Base-by-base conservation (phyloP, 53 echinoderm and acorn worm genomes). In the Luidia sarsii region DNA sequence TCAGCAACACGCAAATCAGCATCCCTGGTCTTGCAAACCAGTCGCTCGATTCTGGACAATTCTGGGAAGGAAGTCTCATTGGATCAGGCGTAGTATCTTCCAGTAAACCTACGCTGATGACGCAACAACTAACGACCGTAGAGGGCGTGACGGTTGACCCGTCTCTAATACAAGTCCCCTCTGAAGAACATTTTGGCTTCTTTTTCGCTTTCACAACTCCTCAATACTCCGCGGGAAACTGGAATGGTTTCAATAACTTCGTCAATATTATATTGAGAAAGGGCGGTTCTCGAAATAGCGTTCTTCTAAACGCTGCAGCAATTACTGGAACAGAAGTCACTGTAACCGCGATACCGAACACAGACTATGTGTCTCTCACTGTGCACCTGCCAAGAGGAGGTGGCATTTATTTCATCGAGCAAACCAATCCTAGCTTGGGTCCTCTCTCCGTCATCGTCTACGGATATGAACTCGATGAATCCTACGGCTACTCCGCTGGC, bases 401-500 rank as follows among this genome's bases (percentile, higher is more conserved):
- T 72, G 90, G 86, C 5, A 72, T 90, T 3, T 81, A 80, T 31
- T 90, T 38, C 37, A 82, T 90, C 30, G 90, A 86, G 46, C 90
- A 90, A 50, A 64, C 25, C 1, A 39, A 75, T 18, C 77, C 57
- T 30, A 6, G 22, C 0, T 75, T 79, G 36, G 80, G 80, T 4
- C 85, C 85, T 30, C 20, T 89, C 66, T 85, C 89, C 52, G 85
- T 89, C 24, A 85, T 81, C 65, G 89, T 89, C 20, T 89, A 85
- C 69, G 89, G 89, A 2, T 89, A 85, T 39, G 85, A 89, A 71
- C 2, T 30, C 2, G 13, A 15, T 39, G 89, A 89, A 80, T 31
- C 89, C 32, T 89, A 89, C 69, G 89, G 89, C 19, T 89, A 89
- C 61, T 70, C 85, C 11, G 85, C 89, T 61, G 89, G 89, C 22